These are phyloP conservation scores for Emmelina monodactyla DNA, from an alignment of 2,888 invertebrate species.

Conservation along the genomic window DNA sequence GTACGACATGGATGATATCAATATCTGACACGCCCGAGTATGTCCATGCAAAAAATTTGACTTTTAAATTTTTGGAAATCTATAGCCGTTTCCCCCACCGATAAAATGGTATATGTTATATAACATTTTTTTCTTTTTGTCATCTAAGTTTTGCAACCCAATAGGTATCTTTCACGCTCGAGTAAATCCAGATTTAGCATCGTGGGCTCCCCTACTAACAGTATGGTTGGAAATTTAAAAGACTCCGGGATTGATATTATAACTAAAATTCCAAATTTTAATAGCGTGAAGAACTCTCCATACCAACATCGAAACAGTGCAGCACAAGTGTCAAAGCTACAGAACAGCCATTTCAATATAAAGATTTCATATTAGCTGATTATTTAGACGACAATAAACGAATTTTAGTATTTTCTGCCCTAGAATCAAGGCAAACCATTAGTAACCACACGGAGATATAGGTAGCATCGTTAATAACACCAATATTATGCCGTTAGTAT, in stretches of 20 bases:
- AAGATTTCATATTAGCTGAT: constrained; percentile 10
- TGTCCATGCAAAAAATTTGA: too few species aligned
- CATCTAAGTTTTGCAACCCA: too few species aligned
- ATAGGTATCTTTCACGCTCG: too few species aligned
- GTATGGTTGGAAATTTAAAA: constrained; percentile 7
- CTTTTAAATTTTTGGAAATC: too few species aligned
- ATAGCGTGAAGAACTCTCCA: constrained; percentile 6
- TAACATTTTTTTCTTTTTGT: too few species aligned
- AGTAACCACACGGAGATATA: constrained; percentile 4
- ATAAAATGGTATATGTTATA: too few species aligned
- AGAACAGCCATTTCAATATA: constrained; percentile 7
- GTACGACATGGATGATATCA: too few species aligned
- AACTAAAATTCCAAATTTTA: constrained; percentile 8
- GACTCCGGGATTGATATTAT: constrained; percentile 9
- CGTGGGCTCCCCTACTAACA: too few species aligned
- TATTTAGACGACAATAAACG: constrained; percentile 7
- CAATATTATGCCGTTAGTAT: constrained; percentile 1
- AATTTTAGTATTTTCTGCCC: constrained; percentile 7
- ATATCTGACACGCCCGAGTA: too few species aligned
- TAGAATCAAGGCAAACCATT: constrained; percentile 7
- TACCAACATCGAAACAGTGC: constrained; percentile 7
- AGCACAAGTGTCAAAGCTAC: constrained; percentile 8
- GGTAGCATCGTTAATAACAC: background rate
- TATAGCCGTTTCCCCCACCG: too few species aligned
- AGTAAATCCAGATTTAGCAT: too few species aligned